A percentile compares a stretch with the other conserved stretches of the same genome.
Conservation (phyloP, 2,797 vertebrate species). For the Arrhamphus sclerolepis region DNA sequence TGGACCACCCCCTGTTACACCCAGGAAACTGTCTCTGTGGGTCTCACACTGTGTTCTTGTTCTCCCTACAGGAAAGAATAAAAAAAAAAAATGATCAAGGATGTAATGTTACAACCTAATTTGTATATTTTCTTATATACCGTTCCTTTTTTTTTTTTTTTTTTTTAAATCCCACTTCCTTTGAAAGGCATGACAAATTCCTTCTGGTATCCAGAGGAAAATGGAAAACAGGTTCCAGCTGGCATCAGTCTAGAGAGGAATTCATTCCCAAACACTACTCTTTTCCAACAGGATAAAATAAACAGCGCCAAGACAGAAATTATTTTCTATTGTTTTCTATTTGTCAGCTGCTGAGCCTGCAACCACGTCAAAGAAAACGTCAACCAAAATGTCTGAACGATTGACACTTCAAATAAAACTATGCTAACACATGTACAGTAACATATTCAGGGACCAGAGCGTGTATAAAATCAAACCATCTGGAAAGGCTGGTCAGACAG, state of each 20-base stretch:
- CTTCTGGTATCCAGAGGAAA: conserved; percentile 29
- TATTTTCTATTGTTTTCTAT: too few species aligned
- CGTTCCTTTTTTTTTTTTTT: neutral
- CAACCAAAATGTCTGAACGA: too few species aligned
- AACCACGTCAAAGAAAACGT: too few species aligned
- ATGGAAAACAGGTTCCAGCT: conserved; percentile 57
- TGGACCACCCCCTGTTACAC: conserved; percentile 14
- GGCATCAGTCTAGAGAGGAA: conserved; percentile 27
- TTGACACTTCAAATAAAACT: too few species aligned
- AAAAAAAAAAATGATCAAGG: neutral
- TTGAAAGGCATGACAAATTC: conserved; percentile 35
- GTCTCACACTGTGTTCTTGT: conserved; percentile 87
- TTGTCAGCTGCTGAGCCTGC: too few species aligned
- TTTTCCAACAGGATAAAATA: conserved; percentile 18
- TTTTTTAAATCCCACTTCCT: conserved; percentile 15
- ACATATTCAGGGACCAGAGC: too few species aligned
- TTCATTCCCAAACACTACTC: conserved; percentile 36
- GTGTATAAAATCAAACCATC: too few species aligned
- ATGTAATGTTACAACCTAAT: neutral
- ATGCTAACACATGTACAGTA: too few species aligned
- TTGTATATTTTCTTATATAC: neutral
- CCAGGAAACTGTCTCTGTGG: conserved; percentile 82
- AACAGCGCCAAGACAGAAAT: conserved; percentile 11
- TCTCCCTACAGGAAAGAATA: conserved; percentile 60
- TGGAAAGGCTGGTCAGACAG: too few species aligned